Evolutionary conservation across 2,113 vertebrate species (phyloP), one percentile per base, ranked within the genome.

Genomic region (Pseudorasbora parva): DNA sequence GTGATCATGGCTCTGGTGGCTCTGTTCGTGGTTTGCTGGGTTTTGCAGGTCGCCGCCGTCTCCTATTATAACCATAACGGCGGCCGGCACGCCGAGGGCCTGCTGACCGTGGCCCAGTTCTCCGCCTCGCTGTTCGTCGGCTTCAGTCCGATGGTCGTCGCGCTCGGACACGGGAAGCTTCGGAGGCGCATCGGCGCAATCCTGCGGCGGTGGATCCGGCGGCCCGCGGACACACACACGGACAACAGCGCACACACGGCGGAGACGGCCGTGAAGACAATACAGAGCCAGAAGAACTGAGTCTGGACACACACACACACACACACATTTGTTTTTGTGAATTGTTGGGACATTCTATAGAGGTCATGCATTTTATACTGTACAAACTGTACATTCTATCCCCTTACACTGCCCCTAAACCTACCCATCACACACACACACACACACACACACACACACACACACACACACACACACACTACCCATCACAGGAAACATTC

Each of bases 141-240:
- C 1, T 94, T 95, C 89, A 94, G 94, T 84, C 95, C 95, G 30
- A 57, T 94, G 88, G 93, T 95, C 75, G 93, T 95, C 88, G 92
- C 94, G 0, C 82, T 94, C 14, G 95, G 95, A 57, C 95, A 95
- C 2, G 87, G 94, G 19, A 95, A 94, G 82, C 91, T 95, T 19
- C 92, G 93, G 45, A 90, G 80, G 68, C 91, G 85, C 45, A 92
- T 95, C 14, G 11, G 11, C 2, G 82, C 10, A 23, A 90, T 92
- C 88, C 64, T 92, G 2, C 84, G 84, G 51, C 71, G 82, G 4
- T 90, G 92, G 64, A 2, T 87, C 30, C 88, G 84, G 78, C 82
- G 84, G 85, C 43, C 25, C 47, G 8, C 15, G 45, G 51, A 54
- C 17, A 17, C 7, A 6, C 6, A 2, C 51, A 0, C 2, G 33